phyloP scores from a whole-genome alignment of 2,888 invertebrate genomes.

The Calameuta idolon region DNA sequence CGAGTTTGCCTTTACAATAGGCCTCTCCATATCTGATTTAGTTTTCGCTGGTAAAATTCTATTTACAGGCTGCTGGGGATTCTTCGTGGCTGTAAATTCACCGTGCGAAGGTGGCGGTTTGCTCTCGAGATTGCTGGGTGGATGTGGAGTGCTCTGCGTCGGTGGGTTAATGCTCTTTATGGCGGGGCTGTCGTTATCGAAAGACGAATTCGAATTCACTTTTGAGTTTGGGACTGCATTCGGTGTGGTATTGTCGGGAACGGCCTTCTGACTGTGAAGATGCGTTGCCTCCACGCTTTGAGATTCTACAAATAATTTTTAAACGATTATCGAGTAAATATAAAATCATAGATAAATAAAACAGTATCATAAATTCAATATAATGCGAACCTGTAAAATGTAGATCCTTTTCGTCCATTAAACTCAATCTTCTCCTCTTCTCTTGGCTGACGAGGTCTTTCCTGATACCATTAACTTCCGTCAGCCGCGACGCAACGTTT shows the following conservation, averaged over 20 bases:
- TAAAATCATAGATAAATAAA: conserved; percentile 10
- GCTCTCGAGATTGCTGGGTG: conserved; percentile 21
- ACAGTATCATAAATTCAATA: conserved; percentile 1
- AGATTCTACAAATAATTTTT: conserved; percentile 57
- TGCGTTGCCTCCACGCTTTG: conserved; percentile 58
- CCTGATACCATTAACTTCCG: conserved; percentile 71
- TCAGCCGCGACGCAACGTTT: conserved; percentile 49
- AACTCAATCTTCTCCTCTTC: conserved; percentile 73
- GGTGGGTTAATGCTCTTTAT: conserved; percentile 17
- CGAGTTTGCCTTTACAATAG: conserved; percentile 32
- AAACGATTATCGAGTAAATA: conserved; percentile 4
- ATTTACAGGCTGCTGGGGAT: conserved; percentile 40
- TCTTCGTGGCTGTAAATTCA: conserved; percentile 30
- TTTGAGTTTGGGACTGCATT: conserved; percentile 42
- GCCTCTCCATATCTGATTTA: conserved; percentile 43
- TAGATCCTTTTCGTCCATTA: conserved; percentile 64
- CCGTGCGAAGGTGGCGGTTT: conserved; percentile 18
- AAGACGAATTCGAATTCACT: conserved; percentile 42
- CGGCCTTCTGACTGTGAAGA: conserved; percentile 50
- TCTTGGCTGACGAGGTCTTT: conserved; percentile 71
- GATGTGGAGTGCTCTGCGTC: conserved; percentile 19
- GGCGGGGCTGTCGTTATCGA: conserved; percentile 40
- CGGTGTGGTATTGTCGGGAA: conserved; percentile 38
- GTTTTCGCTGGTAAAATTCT: conserved; percentile 42
- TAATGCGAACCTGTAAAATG: conserved; percentile 55